These are phyloP conservation scores for Fregetta grallaria DNA, from an alignment of 2,113 vertebrate genomes.

Conservation along the genomic window DNA sequence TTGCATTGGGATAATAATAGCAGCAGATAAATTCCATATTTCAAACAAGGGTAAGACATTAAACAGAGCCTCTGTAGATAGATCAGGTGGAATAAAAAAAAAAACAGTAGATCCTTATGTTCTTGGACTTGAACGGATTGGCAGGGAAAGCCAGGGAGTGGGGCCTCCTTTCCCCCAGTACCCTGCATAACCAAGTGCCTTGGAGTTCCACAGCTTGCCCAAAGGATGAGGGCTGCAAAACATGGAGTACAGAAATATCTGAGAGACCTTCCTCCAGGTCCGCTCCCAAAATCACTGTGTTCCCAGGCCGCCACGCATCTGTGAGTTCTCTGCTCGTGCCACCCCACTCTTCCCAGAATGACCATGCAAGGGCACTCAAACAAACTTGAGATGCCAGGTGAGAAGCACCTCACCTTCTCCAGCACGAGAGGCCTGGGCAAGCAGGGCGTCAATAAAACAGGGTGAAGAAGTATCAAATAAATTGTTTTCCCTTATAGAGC, in stretches of 20 bases:
- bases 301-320: background rate
- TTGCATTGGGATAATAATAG: slow-evolving; percentile 29
- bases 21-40: slow-evolving; percentile 33
- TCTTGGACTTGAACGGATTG: background rate
- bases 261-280: background rate
- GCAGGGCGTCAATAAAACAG: background rate
- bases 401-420: background rate
- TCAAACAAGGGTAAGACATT: slow-evolving; percentile 33
- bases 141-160: background rate
- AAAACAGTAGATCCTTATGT: background rate
- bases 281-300: background rate
- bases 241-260: background rate
- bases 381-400: background rate
- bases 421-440: background rate
- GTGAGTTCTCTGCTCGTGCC: background rate
- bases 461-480: background rate
- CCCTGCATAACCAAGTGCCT: background rate
- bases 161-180: background rate
- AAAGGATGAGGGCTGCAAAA: background rate
- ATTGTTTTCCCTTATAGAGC: background rate
- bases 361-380: background rate
- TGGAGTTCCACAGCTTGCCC: background rate
- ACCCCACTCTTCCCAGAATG: background rate
- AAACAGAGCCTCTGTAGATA: slow-evolving; percentile 16
- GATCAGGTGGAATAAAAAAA: background rate